phyloP scores from a whole-genome alignment of 2,797 vertebrate species.

The Tamandua tetradactyla region DNA sequence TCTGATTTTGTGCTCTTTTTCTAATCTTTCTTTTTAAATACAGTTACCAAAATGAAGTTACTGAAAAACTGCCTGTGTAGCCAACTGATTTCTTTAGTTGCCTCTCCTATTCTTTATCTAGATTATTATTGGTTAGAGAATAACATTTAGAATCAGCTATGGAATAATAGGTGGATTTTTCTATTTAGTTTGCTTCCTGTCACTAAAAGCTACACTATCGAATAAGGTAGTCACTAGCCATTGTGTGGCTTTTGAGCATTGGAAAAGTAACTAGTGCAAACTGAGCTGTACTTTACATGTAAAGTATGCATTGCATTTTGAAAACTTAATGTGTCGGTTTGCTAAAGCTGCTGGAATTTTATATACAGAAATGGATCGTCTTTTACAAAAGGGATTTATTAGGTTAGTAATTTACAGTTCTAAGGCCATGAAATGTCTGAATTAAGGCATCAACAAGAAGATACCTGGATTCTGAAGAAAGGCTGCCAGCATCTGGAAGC shows the following conservation, averaged over 20 bases:
- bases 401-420: no score
- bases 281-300: neutral
- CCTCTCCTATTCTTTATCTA: slow-evolving; percentile 10
- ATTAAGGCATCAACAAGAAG: no score
- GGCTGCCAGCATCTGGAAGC: no score
- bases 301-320: neutral
- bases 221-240: neutral
- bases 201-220: neutral
- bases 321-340: no score
- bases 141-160: neutral
- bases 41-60: neutral
- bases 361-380: no score
- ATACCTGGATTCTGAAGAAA: no score
- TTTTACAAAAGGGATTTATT: no score
- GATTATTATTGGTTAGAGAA: neutral
- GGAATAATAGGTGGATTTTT: neutral
- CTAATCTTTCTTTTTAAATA: slow-evolving; percentile 36
- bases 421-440: no score
- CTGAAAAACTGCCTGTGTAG: neutral
- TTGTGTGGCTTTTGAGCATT: neutral
- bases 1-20: neutral
- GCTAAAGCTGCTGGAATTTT: no score
- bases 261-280: slow-evolving; percentile 11
- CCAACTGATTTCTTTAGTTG: neutral
- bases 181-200: neutral